Percentiles rank a stretch among this genome's conserved stretches.
Evolutionary conservation across 2,113 vertebrate genomes (phyloP).

Genomic region (Sterrhoptilus dennistouni): DNA sequence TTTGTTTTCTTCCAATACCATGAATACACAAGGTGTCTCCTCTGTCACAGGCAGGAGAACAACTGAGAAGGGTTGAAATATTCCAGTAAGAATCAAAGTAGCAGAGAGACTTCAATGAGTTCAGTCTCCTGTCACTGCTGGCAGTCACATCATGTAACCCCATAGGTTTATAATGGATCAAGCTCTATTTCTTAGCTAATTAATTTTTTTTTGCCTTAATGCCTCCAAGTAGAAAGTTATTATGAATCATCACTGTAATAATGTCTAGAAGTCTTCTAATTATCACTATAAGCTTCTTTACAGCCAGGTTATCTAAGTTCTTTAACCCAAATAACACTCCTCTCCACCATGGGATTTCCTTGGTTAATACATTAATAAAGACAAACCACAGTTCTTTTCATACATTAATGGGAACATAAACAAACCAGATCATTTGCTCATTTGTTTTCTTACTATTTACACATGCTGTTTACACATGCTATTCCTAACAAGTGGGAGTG

Average conservation of each 20-base stretch:
- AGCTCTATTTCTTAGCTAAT: conserved; percentile 41
- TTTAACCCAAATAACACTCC: conserved; percentile 33
- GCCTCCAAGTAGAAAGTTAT: conserved; percentile 35
- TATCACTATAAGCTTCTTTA: background rate
- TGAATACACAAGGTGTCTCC: background rate
- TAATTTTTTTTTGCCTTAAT: conserved; percentile 21
- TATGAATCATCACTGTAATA: background rate
- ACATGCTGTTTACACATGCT: background rate
- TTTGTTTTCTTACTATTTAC: background rate
- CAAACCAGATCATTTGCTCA: background rate
- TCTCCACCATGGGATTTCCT: background rate
- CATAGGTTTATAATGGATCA: conserved; percentile 16
- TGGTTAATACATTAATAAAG: background rate
- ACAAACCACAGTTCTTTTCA: background rate
- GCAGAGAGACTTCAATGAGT: background rate
- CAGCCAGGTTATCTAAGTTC: background rate
- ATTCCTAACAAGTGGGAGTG: background rate
- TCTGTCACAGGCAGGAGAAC: background rate
- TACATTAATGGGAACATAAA: background rate
- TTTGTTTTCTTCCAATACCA: background rate
- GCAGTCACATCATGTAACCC: background rate
- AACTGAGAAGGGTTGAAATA: background rate
- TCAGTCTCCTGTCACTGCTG: background rate
- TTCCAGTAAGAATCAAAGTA: background rate
- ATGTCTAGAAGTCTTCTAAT: conserved; percentile 14